Percentiles rank a stretch among this genome's conserved stretches.
Conservation (phyloP, 2,797 vertebrate species). For the Sus cebifrons region DNA sequence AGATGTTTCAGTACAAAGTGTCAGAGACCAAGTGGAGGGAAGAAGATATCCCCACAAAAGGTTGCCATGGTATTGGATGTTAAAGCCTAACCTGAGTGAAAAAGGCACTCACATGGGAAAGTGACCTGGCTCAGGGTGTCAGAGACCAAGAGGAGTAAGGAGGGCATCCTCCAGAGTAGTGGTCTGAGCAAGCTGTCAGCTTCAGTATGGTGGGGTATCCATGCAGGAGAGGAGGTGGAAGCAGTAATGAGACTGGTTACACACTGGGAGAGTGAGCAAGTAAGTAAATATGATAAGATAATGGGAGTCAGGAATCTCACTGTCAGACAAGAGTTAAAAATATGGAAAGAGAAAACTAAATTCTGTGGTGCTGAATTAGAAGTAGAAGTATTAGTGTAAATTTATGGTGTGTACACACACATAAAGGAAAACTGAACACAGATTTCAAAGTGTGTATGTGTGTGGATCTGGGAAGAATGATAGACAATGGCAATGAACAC, state of each 20-base stretch:
- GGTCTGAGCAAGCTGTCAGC: not conserved
- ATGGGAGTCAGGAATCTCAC: not conserved
- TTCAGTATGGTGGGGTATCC: not conserved
- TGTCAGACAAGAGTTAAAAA: not conserved
- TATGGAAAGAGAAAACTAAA: not conserved
- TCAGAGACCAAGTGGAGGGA: not conserved
- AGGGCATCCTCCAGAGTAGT: not conserved
- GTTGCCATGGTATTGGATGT: not conserved
- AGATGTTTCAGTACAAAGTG: not conserved
- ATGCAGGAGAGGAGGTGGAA: not conserved
- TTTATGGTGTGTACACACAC: not conserved
- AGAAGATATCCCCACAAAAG: not conserved
- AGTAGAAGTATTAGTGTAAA: not conserved
- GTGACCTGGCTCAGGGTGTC: not conserved
- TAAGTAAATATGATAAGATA: not conserved
- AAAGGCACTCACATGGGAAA: not conserved
- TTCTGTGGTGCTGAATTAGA: not conserved
- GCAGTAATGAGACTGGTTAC: not conserved
- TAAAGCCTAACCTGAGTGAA: not conserved
- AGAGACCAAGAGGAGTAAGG: not conserved
- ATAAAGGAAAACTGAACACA: not conserved
- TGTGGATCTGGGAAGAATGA: not conserved
- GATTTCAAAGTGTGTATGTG: not conserved
- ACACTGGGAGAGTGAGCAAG: not conserved
- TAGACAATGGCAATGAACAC: not conserved